Evolutionary conservation across 2,113 vertebrate genomes (phyloP), one percentile per base, ranked within the genome.

Genomic region (Monopterus albus): DNA sequence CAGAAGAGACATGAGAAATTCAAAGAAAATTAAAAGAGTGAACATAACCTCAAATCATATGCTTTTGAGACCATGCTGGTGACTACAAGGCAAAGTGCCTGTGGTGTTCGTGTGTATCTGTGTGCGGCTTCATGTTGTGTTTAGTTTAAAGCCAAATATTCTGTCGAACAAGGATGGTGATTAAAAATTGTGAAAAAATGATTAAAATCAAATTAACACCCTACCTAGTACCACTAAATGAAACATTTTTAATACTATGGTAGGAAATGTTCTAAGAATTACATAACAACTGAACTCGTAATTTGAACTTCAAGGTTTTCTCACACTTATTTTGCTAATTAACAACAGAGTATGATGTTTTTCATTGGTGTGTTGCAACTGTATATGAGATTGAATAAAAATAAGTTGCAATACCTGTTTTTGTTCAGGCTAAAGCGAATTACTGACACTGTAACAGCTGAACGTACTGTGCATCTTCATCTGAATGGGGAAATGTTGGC

Each of bases 141-240:
- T 46, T n/a, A 28, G 45, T 59, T 18, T 12, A 14, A 46, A 58
- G 7, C 39, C 7, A 47, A 62, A 68, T 18, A 39, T 64, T 72
- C n/a, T 60, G 51, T 75, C 64, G 65, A 59, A 63, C 40, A 7
- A 47, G 62, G 36, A 3, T 1, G 5, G 36, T 76, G 56, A 78
- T 88, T 83, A 71, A 75, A 64, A 74, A 80, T 46, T 71, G 43
- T 46, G 67, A 68, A 59, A 42, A 56, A 75, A 78, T 62, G 11
- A 87, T 78, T 53, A 59, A 46, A 68, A 82, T 53, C 78, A 71
- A 75, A 79, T 63, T 82, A 85, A 66, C 46, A 4, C 61, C 29
- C 59, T 46, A 62, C 66, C 51, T 11, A 33, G 29, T 64, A 59
- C 51, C 75, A 78, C 63, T 43, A 50, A 71, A 43, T 53, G 25